These are phyloP conservation scores for Ammodramus savannarum DNA, from an alignment of 2,113 vertebrate species.

Conservation along the genomic window DNA sequence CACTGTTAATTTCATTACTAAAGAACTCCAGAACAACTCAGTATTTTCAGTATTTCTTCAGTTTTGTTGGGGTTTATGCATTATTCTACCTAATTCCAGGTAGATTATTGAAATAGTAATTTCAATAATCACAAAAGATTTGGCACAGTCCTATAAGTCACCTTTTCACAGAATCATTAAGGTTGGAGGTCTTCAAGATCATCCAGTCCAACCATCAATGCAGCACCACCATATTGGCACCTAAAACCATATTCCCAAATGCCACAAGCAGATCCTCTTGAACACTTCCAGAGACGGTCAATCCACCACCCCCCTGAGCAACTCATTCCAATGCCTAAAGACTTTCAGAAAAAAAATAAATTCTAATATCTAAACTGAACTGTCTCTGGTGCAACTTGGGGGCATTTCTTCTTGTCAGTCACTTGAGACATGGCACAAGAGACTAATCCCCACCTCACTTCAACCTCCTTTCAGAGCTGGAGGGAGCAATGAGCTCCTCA, in stretches of 20 bases:
- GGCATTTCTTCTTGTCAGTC: background rate
- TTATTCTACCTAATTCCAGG: background rate
- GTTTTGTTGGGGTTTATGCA: background rate
- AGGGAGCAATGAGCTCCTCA: background rate
- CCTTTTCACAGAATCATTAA: background rate
- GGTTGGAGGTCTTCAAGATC: background rate
- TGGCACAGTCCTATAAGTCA: background rate
- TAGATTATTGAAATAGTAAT: background rate
- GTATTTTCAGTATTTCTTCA: background rate
- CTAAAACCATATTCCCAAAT: background rate
- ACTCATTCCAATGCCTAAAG: background rate
- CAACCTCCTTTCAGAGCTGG: background rate
- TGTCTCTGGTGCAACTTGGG: background rate
- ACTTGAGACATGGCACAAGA: background rate
- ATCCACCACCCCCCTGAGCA: background rate
- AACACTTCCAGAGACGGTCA: background rate
- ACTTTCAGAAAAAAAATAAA: background rate
- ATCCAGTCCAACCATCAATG: background rate
- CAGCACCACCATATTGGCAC: background rate
- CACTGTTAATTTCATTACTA: background rate
- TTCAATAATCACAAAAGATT: background rate
- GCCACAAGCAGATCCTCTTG: background rate
- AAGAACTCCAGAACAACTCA: background rate
- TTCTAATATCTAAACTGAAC: background rate
- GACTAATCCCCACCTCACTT: background rate